These are phyloP conservation scores for Idaea aversata DNA, from an alignment of 2,888 invertebrate species.

Conservation along the genomic window DNA sequence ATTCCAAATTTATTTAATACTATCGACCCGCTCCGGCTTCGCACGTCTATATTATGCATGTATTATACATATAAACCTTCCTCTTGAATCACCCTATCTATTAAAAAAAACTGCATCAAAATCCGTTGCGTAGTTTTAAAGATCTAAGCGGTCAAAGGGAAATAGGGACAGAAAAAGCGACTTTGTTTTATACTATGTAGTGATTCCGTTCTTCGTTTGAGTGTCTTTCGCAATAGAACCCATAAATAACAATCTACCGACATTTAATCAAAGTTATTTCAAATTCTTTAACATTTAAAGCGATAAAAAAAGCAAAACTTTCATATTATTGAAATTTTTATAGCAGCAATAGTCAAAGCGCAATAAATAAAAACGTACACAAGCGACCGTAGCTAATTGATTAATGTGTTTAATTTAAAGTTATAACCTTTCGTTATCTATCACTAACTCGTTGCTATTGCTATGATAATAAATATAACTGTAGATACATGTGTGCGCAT, in stretches of 20 bases:
- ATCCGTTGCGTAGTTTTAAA: too few species aligned
- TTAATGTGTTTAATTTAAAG: slow-evolving; percentile 50
- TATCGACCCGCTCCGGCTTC: too few species aligned
- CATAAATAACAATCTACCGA: not conserved
- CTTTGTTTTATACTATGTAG: too few species aligned
- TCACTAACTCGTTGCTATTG: slow-evolving; percentile 17
- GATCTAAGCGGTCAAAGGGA: too few species aligned
- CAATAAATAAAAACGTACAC: slow-evolving; percentile 39
- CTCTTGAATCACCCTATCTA: too few species aligned
- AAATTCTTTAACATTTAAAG: slow-evolving; percentile 5
- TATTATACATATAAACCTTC: too few species aligned
- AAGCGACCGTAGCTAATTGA: slow-evolving; percentile 44
- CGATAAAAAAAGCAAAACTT: slow-evolving; percentile 11
- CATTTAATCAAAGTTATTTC: not conserved
- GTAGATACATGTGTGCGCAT: slow-evolving; percentile 6
- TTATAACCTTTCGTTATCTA: slow-evolving; percentile 26
- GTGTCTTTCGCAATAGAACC: too few species aligned
- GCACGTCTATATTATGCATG: too few species aligned
- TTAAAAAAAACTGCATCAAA: too few species aligned
- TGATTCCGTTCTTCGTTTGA: too few species aligned
- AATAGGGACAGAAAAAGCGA: too few species aligned
- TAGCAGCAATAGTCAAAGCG: slow-evolving; percentile 24
- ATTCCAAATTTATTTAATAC: too few species aligned
- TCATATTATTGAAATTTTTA: slow-evolving; percentile 5
- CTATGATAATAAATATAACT: slow-evolving; percentile 28